Percentiles rank a stretch among this genome's conserved stretches.
Conservation (phyloP, 2,888 invertebrate genomes). For the Patella ulyssiponensis region DNA sequence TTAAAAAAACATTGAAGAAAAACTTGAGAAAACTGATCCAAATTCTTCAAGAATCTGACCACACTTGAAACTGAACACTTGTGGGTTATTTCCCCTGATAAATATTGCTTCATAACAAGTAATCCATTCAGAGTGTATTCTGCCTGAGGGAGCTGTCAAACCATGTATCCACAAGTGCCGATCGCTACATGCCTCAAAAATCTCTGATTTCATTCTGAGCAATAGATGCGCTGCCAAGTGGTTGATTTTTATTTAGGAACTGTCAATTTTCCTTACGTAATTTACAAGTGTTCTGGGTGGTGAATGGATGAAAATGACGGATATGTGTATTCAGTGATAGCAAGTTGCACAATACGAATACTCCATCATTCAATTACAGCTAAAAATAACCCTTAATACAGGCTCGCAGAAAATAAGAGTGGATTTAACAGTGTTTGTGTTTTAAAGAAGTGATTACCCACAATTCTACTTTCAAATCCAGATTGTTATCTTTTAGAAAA, state of each 20-base stretch:
- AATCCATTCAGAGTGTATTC: constrained; percentile 11
- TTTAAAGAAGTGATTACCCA: background rate
- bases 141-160: background rate
- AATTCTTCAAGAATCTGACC: background rate
- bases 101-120: constrained; percentile 6
- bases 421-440: constrained; percentile 3
- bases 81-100: constrained; percentile 8
- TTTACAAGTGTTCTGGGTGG: constrained; percentile 3
- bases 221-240: constrained; percentile 1
- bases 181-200: constrained; percentile 10
- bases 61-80: background rate
- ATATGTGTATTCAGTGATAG: background rate
- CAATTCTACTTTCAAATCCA: background rate
- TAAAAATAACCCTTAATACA: background rate
- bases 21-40: constrained; percentile 7
- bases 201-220: constrained; percentile 9
- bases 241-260: constrained; percentile 8
- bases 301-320: constrained; percentile 8
- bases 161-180: constrained; percentile 7
- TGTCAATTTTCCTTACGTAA: constrained; percentile 11
- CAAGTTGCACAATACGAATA: constrained; percentile 6
- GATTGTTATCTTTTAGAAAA: constrained; percentile 4
- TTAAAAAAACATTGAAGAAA: constrained; percentile 1
- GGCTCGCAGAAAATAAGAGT: background rate
- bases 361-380: constrained; percentile 7